phyloP scores from a whole-genome alignment of 2,113 vertebrate genomes.

The Ciconia maguari region DNA sequence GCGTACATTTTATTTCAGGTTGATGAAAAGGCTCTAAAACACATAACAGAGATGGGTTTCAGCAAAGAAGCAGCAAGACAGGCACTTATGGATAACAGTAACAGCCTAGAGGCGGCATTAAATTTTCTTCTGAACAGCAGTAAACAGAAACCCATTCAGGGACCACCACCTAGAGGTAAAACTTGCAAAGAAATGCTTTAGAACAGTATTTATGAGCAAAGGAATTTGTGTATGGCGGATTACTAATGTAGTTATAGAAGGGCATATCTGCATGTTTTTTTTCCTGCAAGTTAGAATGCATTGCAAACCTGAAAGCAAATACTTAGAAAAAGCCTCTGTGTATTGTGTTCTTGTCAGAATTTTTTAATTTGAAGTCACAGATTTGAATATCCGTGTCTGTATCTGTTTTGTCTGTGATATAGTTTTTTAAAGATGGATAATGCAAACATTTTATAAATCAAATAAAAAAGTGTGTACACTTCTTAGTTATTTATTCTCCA shows the following conservation, averaged over 20 bases:
- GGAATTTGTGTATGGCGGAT: not conserved
- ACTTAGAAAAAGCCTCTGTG: not conserved
- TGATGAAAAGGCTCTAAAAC: slow-evolving; percentile 91
- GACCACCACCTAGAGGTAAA: slow-evolving; percentile 82
- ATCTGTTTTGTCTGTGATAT: not conserved
- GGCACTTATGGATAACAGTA: slow-evolving; percentile 94
- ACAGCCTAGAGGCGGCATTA: slow-evolving; percentile 92
- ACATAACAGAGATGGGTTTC: slow-evolving; percentile 99
- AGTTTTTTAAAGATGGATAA: not conserved
- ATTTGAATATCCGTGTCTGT: not conserved
- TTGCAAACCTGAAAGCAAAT: not conserved
- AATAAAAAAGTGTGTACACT: accelerated
- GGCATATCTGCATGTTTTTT: not conserved
- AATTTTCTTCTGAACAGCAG: slow-evolving; percentile 88
- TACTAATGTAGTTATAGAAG: not conserved
- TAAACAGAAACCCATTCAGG: slow-evolving; percentile 77
- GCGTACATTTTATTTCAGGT: slow-evolving; percentile 77
- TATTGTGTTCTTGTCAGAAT: not conserved
- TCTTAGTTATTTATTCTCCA: not conserved
- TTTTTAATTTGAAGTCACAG: not conserved
- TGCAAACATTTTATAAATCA: not conserved
- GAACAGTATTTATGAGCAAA: not conserved
- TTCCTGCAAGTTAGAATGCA: not conserved
- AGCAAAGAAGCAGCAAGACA: slow-evolving; percentile 91
- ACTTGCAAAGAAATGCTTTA: not conserved